These are phyloP conservation scores for Pediacus dermestoides DNA, from an alignment of 2,888 invertebrate genomes.

Conservation along the genomic window DNA sequence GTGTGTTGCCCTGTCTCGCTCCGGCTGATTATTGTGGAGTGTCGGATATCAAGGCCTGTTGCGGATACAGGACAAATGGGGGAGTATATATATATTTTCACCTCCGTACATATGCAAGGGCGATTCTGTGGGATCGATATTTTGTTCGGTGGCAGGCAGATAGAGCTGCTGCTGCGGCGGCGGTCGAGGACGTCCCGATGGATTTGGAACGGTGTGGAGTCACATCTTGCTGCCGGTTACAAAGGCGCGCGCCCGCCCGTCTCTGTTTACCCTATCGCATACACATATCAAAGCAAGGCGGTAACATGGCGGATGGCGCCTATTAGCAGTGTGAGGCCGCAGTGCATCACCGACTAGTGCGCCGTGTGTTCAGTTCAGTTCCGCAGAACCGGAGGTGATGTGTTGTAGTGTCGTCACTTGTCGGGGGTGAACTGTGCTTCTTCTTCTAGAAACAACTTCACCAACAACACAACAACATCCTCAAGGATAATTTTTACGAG, in stretches of 20 bases:
- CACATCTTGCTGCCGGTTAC: conserved; percentile 27
- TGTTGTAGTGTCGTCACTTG: conserved; percentile 28
- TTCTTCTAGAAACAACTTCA: not conserved
- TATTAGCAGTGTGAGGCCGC: conserved; percentile 39
- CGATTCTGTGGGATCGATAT: conserved; percentile 25
- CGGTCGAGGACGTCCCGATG: conserved; percentile 27
- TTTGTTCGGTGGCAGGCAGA: conserved; percentile 21
- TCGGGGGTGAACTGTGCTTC: conserved; percentile 17
- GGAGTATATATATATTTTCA: conserved; percentile 19
- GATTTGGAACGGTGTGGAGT: conserved; percentile 22
- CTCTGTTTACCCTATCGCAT: conserved; percentile 40
- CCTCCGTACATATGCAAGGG: conserved; percentile 25
- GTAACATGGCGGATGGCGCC: conserved; percentile 44
- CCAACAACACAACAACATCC: not conserved
- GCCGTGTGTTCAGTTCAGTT: conserved; percentile 34
- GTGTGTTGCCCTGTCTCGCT: no score
- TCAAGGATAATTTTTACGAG: not conserved
- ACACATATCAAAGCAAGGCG: conserved; percentile 35
- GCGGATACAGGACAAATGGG: conserved; percentile 9
- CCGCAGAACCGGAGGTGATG: conserved; percentile 35
- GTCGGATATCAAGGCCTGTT: no score
- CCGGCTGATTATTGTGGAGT: no score
- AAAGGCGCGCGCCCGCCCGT: conserved; percentile 27
- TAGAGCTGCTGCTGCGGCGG: conserved; percentile 16
- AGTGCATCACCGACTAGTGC: conserved; percentile 37